These are phyloP conservation scores for Uloborus plumipes DNA, from an alignment of 2,888 invertebrate species.

Conservation along the genomic window DNA sequence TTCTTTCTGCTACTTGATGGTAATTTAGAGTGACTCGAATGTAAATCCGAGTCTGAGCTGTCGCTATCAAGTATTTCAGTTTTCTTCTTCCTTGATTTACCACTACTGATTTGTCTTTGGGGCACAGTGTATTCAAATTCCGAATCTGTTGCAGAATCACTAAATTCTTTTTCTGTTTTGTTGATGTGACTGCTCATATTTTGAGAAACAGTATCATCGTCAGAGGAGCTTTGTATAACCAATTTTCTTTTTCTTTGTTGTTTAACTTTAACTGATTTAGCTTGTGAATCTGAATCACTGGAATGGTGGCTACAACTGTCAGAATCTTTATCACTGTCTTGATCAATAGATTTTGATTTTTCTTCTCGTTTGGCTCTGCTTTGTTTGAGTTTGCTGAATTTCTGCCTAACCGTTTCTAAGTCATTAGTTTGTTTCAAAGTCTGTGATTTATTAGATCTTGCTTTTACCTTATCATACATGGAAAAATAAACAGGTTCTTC, in stretches of 20 bases:
- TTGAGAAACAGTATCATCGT: constrained; percentile 52
- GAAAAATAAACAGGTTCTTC: constrained; percentile 93
- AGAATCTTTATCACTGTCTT: constrained; percentile 67
- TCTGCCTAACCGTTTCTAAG: constrained; percentile 85
- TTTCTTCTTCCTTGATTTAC: constrained; percentile 46
- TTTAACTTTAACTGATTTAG: constrained; percentile 55
- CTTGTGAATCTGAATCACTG: constrained; percentile 65
- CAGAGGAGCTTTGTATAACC: constrained; percentile 66
- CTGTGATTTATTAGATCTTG: constrained; percentile 80
- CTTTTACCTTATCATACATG: constrained; percentile 98
- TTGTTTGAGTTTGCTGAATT: constrained; percentile 89
- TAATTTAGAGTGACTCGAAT: constrained; percentile 22
- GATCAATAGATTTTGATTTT: constrained; percentile 56
- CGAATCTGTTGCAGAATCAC: constrained; percentile 63
- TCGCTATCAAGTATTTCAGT: constrained; percentile 50
- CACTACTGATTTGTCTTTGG: constrained; percentile 26
- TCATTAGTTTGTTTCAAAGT: constrained; percentile 76
- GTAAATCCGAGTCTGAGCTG: constrained; percentile 54
- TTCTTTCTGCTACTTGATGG: constrained; percentile 41
- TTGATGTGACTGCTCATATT: constrained; percentile 39
- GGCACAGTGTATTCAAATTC: constrained; percentile 63
- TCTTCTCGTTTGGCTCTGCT: constrained; percentile 73
- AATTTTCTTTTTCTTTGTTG: constrained; percentile 66
- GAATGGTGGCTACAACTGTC: constrained; percentile 64
- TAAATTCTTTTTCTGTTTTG: constrained; percentile 55